A percentile compares a stretch with the other conserved stretches of the same genome.
phyloP scores from a whole-genome alignment of 1,140 invertebrate genomes.

The Drosophila miranda region DNA sequence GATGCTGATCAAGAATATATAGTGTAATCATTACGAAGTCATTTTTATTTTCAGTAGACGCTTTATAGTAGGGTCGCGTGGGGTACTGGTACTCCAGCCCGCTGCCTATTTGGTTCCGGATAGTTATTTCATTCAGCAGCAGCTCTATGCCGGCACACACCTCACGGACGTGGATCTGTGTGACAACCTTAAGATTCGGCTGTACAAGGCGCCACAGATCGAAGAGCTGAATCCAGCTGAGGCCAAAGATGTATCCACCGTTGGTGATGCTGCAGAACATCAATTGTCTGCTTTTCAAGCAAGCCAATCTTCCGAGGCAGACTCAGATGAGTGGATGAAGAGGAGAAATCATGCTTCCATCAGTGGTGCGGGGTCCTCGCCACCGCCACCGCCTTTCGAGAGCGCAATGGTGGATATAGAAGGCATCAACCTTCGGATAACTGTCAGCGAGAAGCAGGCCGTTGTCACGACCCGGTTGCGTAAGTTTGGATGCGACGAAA shows the following conservation, averaged over 20 bases:
- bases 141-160: conserved; percentile 35
- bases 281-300: too few relatives aligned
- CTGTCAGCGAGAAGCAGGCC: conserved; percentile 3
- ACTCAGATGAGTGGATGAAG: conserved; percentile 59
- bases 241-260: too few relatives aligned
- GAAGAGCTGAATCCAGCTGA: too few relatives aligned
- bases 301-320: conserved; percentile 47
- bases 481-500: conserved; percentile 48
- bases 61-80: too few relatives aligned
- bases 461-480: conserved; percentile 25
- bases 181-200: conserved; percentile 42
- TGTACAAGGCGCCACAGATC: conserved; percentile 9
- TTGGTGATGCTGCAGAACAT: too few relatives aligned
- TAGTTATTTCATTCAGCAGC: conserved; percentile 39
- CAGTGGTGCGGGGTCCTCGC: neutral
- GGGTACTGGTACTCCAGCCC: too few relatives aligned
- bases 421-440: conserved; percentile 25
- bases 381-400: neutral
- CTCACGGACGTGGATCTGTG: conserved; percentile 9
- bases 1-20: too few relatives aligned
- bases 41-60: too few relatives aligned
- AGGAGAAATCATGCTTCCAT: neutral
- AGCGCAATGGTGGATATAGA: conserved; percentile 30
- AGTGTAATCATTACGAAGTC: too few relatives aligned
- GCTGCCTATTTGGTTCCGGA: neutral